Evolutionary conservation across 2,797 vertebrate species (phyloP).

Genomic region (Poecilia picta): DNA sequence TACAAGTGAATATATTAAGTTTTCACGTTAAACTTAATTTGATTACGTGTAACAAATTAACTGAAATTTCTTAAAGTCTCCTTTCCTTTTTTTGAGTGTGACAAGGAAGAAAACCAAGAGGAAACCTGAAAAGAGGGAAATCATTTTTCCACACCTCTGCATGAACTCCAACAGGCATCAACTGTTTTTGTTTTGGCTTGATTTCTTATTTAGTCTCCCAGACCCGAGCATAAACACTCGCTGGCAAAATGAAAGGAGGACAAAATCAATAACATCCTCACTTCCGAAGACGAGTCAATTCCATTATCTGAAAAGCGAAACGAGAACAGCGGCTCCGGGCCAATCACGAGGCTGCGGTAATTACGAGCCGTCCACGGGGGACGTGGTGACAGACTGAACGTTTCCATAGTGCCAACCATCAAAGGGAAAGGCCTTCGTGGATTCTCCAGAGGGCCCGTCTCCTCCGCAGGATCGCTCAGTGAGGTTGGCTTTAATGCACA

Average conservation of each 20-base stretch:
- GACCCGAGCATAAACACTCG: neutral
- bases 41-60: too few species aligned
- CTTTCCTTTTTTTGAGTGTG: neutral
- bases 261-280: slow-evolving; percentile 31
- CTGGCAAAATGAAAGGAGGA: neutral
- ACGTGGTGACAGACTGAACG: slow-evolving; percentile 44
- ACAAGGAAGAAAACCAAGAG: neutral
- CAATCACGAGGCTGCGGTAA: slow-evolving; percentile 69
- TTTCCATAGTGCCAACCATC: slow-evolving; percentile 67
- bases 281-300: slow-evolving; percentile 41
- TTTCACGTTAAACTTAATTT: too few species aligned
- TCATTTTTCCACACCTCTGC: neutral
- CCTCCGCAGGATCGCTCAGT: slow-evolving; percentile 5
- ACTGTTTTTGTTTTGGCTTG: slow-evolving; percentile 2
- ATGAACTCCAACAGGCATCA: neutral
- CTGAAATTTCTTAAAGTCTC: too few species aligned
- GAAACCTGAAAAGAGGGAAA: neutral
- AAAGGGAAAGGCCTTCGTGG: slow-evolving; percentile 50
- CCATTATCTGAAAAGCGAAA: slow-evolving; percentile 32
- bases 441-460: slow-evolving; percentile 42
- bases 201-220: slow-evolving; percentile 9
- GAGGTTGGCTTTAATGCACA: slow-evolving; percentile 17
- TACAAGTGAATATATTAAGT: neutral
- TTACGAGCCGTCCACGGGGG: slow-evolving; percentile 65
- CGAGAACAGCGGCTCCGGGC: slow-evolving; percentile 31